A percentile compares a stretch with the other conserved stretches of the same genome.
phyloP scores from a whole-genome alignment of 2,113 vertebrate species.

The Chaetops frenatus region DNA sequence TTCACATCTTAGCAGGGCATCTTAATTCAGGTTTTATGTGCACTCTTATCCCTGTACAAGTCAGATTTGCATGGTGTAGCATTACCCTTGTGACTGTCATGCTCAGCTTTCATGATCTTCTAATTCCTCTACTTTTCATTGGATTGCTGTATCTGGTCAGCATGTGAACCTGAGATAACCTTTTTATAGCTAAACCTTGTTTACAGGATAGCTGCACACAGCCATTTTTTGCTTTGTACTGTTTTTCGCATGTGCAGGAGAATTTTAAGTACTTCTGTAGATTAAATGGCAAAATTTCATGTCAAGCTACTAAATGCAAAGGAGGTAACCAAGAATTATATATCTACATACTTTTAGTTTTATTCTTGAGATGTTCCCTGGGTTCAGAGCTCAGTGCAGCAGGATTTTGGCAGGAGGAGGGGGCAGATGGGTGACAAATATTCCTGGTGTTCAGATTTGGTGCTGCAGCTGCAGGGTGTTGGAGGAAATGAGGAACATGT shows the following conservation, averaged over 20 bases:
- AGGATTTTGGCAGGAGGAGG: not conserved
- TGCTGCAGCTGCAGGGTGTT: rapidly evolving
- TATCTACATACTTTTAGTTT: not conserved
- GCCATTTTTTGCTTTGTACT: not conserved
- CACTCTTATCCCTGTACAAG: not conserved
- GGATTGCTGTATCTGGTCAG: not conserved
- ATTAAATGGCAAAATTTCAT: not conserved
- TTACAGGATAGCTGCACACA: not conserved
- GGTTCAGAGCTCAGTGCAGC: not conserved
- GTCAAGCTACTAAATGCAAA: not conserved
- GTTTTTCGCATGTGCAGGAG: not conserved
- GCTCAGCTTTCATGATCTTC: not conserved
- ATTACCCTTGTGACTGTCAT: not conserved
- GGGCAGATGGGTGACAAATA: not conserved
- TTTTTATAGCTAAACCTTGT: not conserved
- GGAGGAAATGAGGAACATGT: not conserved
- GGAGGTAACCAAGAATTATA: not conserved
- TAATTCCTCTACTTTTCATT: not conserved
- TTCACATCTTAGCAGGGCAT: not conserved
- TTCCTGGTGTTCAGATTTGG: not conserved
- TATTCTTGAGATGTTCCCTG: not conserved
- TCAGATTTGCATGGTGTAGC: not conserved
- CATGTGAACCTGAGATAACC: not conserved
- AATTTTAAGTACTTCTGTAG: not conserved
- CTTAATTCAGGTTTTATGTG: not conserved